Percentiles rank a stretch among this genome's conserved stretches.
phyloP scores from a whole-genome alignment of 2,888 invertebrate species.

The Coenonympha arcania region DNA sequence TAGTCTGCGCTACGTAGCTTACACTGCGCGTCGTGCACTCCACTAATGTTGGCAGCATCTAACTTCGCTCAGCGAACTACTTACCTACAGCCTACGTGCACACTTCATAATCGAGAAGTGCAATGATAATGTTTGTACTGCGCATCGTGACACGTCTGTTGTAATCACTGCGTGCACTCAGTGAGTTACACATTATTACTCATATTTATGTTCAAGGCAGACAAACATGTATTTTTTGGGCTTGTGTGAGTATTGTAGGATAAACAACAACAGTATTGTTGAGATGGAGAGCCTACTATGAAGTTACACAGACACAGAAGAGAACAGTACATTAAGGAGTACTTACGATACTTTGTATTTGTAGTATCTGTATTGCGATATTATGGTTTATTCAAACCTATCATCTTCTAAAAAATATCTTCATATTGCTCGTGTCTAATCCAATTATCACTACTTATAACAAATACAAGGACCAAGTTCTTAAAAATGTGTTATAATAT shows the following conservation, averaged over 20 bases:
- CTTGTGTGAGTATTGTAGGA: slow-evolving; percentile 1
- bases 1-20: slow-evolving; percentile 74
- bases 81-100: slow-evolving; percentile 69
- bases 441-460: too few relatives aligned
- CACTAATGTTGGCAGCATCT: slow-evolving; percentile 66
- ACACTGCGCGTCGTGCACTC: slow-evolving; percentile 69
- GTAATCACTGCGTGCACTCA: slow-evolving; percentile 73
- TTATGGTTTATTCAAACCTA: too few relatives aligned
- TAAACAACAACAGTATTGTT: not conserved
- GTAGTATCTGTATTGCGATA: too few relatives aligned
- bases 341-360: too few relatives aligned
- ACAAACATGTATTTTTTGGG: slow-evolving; percentile 11
- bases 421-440: slow-evolving; percentile 8
- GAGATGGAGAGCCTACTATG: not conserved
- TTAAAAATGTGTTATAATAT: too few relatives aligned
- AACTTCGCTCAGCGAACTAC: slow-evolving; percentile 69
- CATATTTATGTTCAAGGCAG: slow-evolving; percentile 55
- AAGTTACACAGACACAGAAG: slow-evolving; percentile 23
- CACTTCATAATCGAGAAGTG: slow-evolving; percentile 62
- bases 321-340: too few relatives aligned
- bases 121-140: slow-evolving; percentile 66
- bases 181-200: slow-evolving; percentile 72
- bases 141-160: slow-evolving; percentile 64
- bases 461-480: too few relatives aligned
- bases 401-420: not conserved